Evolutionary conservation across 2,113 vertebrate species (phyloP), one percentile per base, ranked within the genome.

Genomic region (Cyrtonyx montezumae): DNA sequence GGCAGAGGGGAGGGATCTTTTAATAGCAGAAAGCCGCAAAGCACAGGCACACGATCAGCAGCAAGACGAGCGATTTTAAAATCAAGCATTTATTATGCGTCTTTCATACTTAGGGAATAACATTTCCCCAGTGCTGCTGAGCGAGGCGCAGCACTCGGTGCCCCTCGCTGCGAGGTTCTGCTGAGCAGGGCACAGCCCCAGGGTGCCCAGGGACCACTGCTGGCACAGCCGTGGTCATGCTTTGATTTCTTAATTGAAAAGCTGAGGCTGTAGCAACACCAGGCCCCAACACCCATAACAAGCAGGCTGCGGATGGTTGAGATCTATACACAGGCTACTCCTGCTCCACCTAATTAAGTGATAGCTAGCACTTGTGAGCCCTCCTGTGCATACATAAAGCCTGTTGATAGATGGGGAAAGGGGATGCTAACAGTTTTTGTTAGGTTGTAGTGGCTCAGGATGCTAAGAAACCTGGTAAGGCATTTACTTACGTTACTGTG

Each of bases 201-300:
- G 71, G 81, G 55, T 11, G 17, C 37, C 8, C 87, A 89, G 16
- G 0, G 36, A 23, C 70, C 61, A 55, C 71, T 92, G 70, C 22
- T 1, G 26, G 73, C 81, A 70, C 42, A 79, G 7, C 73, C 55
- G 8, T 46, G 3, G 79, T 59, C 58, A 34, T 26, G 40, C 20
- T 70, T 74, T 93, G 85, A 67, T 86, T 91, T 74, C 71, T 90
- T 91, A 90, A 90, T 87, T 92, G 89, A 94, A 91, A 85, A 74
- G 13, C 82, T 90, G 73, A 46, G 74, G 80, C 68, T 80, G 91
- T 83, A 93, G 56, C 93, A 85, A 70, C 81, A 53, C 40, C 73
- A 25, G 56, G 51, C n/a, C 82, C 43, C 84, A 51, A 17, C 45
- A 26, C 77, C 91, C 84, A 77, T 85, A 83, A 81, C 40, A 11